phyloP scores from a whole-genome alignment of 2,888 invertebrate species.

The Xestia ashworthii region DNA sequence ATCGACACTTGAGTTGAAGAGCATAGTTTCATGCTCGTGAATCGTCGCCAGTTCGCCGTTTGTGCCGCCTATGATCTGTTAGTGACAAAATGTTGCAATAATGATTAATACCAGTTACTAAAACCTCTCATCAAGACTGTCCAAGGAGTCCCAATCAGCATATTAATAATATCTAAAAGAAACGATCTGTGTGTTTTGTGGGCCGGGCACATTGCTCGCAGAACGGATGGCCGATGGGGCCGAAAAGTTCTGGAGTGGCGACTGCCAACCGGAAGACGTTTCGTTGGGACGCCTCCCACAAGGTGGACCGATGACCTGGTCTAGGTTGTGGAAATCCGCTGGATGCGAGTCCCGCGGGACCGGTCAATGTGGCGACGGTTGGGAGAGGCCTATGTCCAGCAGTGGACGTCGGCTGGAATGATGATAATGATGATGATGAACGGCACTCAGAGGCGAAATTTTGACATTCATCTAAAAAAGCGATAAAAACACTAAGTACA shows the following conservation, averaged over 20 bases:
- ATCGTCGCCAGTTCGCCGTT: constrained; percentile 97
- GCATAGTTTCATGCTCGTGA: constrained; percentile 97
- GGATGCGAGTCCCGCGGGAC: too few species aligned
- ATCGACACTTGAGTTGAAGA: constrained; percentile 93
- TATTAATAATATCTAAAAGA: neutral
- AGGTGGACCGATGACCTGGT: too few species aligned
- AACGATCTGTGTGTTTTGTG: neutral
- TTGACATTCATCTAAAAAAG: neutral
- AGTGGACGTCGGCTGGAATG: too few species aligned
- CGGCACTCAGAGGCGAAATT: neutral
- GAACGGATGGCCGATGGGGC: too few species aligned
- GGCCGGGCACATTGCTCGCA: too few species aligned
- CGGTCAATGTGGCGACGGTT: too few species aligned
- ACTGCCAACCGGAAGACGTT: too few species aligned
- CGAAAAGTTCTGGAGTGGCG: too few species aligned
- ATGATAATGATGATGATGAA: neutral
- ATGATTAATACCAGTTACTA: neutral
- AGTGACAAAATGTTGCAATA: constrained; percentile 7
- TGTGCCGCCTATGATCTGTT: constrained; percentile 79
- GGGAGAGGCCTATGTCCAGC: too few species aligned
- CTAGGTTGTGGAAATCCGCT: too few species aligned
- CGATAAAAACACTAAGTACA: neutral
- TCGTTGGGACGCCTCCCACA: too few species aligned
- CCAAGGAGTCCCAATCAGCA: neutral
- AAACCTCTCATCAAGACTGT: neutral